phyloP scores from a whole-genome alignment of 1,140 invertebrate genomes.

The Papilio helenus region DNA sequence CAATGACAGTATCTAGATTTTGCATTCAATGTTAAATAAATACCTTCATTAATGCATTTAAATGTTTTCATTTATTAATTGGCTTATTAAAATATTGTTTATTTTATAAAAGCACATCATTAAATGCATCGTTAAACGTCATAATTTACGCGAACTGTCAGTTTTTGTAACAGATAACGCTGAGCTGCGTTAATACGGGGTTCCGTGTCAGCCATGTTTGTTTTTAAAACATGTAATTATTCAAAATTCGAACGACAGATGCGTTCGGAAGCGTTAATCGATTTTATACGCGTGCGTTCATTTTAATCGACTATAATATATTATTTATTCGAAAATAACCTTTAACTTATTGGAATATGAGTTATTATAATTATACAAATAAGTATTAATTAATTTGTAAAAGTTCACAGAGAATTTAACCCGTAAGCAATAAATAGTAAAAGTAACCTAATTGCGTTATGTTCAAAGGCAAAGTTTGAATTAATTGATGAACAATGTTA shows the following conservation, averaged over 20 bases:
- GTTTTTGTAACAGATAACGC: conserved; percentile 67
- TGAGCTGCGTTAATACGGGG: conserved; percentile 66
- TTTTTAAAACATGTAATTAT: conserved; percentile 79
- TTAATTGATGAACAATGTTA: conserved; percentile 7
- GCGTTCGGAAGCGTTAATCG: conserved; percentile 73
- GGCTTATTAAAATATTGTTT: conserved; percentile 31
- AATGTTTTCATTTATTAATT: conserved; percentile 33
- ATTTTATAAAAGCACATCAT: conserved; percentile 30
- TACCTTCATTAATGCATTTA: neutral
- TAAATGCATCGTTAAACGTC: conserved; percentile 31
- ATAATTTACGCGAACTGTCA: conserved; percentile 52
- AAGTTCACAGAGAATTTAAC: neutral
- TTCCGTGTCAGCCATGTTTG: conserved; percentile 70
- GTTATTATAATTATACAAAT: neutral
- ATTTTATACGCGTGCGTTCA: conserved; percentile 57
- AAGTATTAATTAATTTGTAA: neutral
- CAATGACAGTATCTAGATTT: neutral
- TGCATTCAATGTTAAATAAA: neutral
- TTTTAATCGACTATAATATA: conserved; percentile 36
- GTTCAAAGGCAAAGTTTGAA: conserved; percentile 20
- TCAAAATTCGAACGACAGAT: conserved; percentile 80
- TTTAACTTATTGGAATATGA: neutral
- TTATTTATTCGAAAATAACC: conserved; percentile 1
- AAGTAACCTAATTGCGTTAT: conserved; percentile 2
- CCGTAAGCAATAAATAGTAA: neutral